These are phyloP conservation scores for Blastomussa wellsi DNA, from an alignment of 92 coral and sea anemone genomes.

Conservation along the genomic window DNA sequence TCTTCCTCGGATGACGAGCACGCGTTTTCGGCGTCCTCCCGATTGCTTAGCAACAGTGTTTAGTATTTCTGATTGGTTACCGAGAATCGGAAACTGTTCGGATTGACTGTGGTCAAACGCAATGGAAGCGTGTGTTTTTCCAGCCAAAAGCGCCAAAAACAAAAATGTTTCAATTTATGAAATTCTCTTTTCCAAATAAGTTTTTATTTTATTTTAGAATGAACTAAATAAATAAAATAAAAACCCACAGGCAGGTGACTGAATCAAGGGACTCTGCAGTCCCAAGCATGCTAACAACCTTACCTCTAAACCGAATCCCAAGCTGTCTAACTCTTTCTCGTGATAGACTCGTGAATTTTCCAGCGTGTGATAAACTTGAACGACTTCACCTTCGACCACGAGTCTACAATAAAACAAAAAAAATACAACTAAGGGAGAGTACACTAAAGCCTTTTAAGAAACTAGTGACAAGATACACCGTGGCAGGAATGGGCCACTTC, in stretches of 20 bases:
- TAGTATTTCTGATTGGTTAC: neutral
- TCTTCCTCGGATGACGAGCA: neutral
- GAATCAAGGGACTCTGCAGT: no score
- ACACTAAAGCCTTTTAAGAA: no score
- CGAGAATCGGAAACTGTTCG: neutral
- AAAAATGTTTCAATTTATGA: neutral
- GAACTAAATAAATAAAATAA: no score
- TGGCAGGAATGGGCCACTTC: no score
- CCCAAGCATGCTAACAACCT: neutral
- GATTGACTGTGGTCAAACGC: neutral
- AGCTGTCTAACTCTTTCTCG: conserved; percentile 69
- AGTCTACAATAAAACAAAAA: conserved; percentile 53
- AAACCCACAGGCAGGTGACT: no score
- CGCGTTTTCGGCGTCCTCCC: neutral
- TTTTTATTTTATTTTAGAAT: no score
- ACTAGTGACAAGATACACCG: no score
- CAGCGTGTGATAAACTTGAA: conserved; percentile 74
- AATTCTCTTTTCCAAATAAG: neutral
- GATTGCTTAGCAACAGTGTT: neutral
- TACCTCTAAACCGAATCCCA: conserved; percentile 90
- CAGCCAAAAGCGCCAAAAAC: neutral
- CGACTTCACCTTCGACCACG: conserved; percentile 84
- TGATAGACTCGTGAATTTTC: conserved; percentile 92
- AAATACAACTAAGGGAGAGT: no score
- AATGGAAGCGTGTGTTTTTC: neutral